phyloP scores from a whole-genome alignment of 2,888 invertebrate genomes.

The Fissipunctia ypsillon region DNA sequence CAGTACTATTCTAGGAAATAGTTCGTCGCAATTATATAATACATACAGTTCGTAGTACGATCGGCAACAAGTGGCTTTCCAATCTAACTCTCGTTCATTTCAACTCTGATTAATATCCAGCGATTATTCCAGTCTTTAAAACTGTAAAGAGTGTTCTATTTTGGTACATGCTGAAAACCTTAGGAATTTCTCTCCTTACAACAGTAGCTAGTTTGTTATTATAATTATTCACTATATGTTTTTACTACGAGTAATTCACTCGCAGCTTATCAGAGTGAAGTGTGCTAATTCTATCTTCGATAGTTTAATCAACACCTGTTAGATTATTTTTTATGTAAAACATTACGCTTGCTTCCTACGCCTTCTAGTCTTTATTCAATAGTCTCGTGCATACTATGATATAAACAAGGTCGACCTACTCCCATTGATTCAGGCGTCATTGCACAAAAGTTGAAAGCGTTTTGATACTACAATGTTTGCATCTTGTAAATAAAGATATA shows the following conservation, averaged over 20 bases:
- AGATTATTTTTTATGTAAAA: conserved; percentile 53
- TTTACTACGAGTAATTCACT: conserved; percentile 53
- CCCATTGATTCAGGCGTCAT: conserved; percentile 26
- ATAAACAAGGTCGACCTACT: conserved; percentile 38
- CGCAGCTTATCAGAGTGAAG: conserved; percentile 45
- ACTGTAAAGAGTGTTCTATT: conserved; percentile 48
- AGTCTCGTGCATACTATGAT: conserved; percentile 11
- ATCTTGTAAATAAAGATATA: conserved; percentile 22
- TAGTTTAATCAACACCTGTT: conserved; percentile 52
- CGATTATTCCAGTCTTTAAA: conserved; percentile 37
- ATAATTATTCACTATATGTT: conserved; percentile 56
- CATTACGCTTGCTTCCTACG: conserved; percentile 36
- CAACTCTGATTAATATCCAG: conserved; percentile 42
- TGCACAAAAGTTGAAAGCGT: conserved; percentile 18
- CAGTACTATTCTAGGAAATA: conserved; percentile 42
- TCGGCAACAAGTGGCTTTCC: conserved; percentile 64
- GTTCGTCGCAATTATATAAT: conserved; percentile 54
- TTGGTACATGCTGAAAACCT: conserved; percentile 22
- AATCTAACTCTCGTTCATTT: conserved; percentile 55
- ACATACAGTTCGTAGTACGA: conserved; percentile 39
- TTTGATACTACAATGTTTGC: conserved; percentile 8
- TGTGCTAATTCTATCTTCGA: conserved; percentile 49
- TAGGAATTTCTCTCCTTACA: conserved; percentile 36
- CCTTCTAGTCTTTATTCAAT: conserved; percentile 25
- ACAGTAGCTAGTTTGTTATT: conserved; percentile 44